Percentiles rank a stretch among this genome's conserved stretches.
Conservation (phyloP, 2,888 invertebrate genomes). For the Ligdia adustata region DNA sequence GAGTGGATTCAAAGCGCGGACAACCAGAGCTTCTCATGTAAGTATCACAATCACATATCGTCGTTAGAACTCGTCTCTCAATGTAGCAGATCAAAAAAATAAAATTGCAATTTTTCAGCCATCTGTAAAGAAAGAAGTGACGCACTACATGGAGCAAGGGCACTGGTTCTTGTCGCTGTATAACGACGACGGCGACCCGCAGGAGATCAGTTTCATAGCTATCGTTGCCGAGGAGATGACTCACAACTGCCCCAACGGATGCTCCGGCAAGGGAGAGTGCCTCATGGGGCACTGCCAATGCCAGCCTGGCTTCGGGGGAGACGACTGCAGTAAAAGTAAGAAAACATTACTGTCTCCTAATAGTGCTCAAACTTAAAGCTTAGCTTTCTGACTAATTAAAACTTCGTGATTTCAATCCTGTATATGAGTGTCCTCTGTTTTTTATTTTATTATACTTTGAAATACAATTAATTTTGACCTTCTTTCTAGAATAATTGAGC, state of each 20-base stretch:
- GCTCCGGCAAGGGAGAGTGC: conserved; percentile 98
- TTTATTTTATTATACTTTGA: too few species aligned
- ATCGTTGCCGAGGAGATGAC: conserved; percentile 96
- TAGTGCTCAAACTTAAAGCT: too few species aligned
- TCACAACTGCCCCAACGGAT: conserved; percentile 97
- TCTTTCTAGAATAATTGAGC: too few species aligned
- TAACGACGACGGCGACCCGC: conserved; percentile 97
- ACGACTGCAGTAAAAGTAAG: conserved; percentile 98
- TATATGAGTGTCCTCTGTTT: too few species aligned
- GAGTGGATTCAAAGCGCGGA: conserved; percentile 94
- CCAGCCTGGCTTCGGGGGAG: conserved; percentile 97
- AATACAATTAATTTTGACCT: too few species aligned
- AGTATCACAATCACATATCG: conserved; percentile 67
- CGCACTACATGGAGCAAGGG: conserved; percentile 97
- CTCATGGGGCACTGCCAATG: conserved; percentile 97
- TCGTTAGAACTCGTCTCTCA: too few species aligned
- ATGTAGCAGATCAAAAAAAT: too few species aligned
- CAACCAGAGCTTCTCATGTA: conserved; percentile 93
- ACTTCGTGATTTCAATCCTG: too few species aligned
- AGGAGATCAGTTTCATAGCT: conserved; percentile 93
- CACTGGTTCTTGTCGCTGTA: conserved; percentile 98
- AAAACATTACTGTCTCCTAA: too few species aligned
- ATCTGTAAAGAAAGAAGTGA: conserved; percentile 95
- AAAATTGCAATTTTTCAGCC: conserved; percentile 79
- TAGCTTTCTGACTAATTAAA: too few species aligned